Evolutionary conservation across 2,888 invertebrate species (phyloP), one percentile per base, ranked within the genome.

Genomic region (Muscina levida): DNA sequence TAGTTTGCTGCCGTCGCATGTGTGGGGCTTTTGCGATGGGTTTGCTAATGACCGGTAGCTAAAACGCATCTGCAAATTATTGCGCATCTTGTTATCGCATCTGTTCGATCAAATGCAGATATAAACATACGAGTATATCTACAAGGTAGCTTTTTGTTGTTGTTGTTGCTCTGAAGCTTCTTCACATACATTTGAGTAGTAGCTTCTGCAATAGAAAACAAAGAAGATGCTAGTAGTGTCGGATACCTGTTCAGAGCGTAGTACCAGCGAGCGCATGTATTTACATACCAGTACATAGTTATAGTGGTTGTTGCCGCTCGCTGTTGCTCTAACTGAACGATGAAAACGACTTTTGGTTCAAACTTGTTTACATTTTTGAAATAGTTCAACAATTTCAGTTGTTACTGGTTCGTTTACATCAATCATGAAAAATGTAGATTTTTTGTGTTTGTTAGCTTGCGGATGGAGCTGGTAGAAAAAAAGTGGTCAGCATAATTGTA

Each of bases 31-130:
- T 26, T 39, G 37, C 17, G 15, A 19, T 26, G 8, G 53, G 8
- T 74, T 76, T 83, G 85, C 78, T 85, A 85, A 85, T 87, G 87
- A 88, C 88, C 87, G 87, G 87, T 87, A 88, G 87, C 87, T 77
- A 68, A 85, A 85, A 86, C 84, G 86, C 87, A 87, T 77, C 87
- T 84, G 86, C 87, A 87, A 80, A 82, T 84, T 87, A 86, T 83
- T 82, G 84, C 83, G 83, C 84, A 84, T 84, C 83, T 84, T 79
- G 83, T 84, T 84, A 84, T 84, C 84, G 83, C 83, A 84, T 82
- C 82, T 84, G 82, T 82, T 82, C 74, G 83, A 83, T 84, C 84
- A 77, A 76, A 75, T 72, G 77, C 65, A 75, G 80, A 75, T 82
- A 77, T 56, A 57, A 67, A 74, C 67, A 77, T 53, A 39, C 51